Evolutionary conservation across 2,888 invertebrate species (phyloP), one percentile per base, ranked within the genome.

Genomic region (Molanna angustata): DNA sequence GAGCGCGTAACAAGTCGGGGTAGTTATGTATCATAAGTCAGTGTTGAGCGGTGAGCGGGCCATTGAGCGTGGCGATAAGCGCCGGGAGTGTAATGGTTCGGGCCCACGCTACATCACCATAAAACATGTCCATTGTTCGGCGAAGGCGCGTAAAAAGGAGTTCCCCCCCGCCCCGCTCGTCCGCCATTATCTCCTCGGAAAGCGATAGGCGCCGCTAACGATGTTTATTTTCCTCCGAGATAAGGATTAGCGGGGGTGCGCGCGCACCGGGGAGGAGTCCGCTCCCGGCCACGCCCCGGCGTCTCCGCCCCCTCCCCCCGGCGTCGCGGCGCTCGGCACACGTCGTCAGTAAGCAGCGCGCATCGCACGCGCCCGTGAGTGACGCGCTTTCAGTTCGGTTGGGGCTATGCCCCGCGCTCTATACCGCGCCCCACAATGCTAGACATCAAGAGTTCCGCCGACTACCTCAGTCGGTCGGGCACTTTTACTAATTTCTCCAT

Each of bases 401-500:
- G 66, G 67, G 67, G 67, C 62, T 69, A 46, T 44, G 50, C 50
- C 59, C 44, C 46, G 54, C 57, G 58, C 17, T 33, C n/a, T 33
- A 17, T 18, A 13, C 35, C 40, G 43, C 49, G 49, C 58, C 52
- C 51, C 52, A 39, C 64, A 65, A 93, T 93, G 93, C 83, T 93
- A 78, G 93, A 93, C 83, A 91, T 93, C 70, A 93, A 93, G 77
- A 88, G 88, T 67, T 88, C 91, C 67, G 87, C 91, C 75, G 91
- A 92, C 82, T 92, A 93, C 78, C 82, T 93, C 69, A 86, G 86
- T 76, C 86, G 91, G 77, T 88, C 91, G 71, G 91, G 91, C 70
- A 90, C 92, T 60, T 92, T 94, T 74, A 89, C 92, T 74, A 93
- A 93, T 79, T 90, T 94, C 82, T 92, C 93, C 74, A 93, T 94